Percentiles rank a stretch among this genome's conserved stretches.
These are phyloP conservation scores for Dione vanillae DNA, from an alignment of 2,888 invertebrate species.

Conservation along the genomic window DNA sequence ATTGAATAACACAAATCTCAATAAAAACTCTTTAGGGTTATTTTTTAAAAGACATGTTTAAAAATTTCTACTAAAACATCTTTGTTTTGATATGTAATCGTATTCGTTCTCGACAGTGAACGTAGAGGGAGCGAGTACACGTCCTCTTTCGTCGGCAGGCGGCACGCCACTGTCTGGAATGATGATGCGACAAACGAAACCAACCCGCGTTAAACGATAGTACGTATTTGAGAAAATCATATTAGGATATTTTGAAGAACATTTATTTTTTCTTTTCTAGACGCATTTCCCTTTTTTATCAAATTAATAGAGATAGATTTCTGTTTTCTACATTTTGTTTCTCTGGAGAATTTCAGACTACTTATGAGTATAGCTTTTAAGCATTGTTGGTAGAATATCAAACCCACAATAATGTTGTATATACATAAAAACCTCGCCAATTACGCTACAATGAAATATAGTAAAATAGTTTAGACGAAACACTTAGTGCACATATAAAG, in stretches of 20 bases:
- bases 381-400: no score
- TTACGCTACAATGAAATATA: neutral
- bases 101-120: slow-evolving; percentile 65
- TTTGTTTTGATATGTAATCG: slow-evolving; percentile 57
- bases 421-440: no score
- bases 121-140: slow-evolving; percentile 53
- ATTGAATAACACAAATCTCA: neutral
- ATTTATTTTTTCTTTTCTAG: neutral
- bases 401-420: neutral
- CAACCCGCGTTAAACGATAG: slow-evolving; percentile 27
- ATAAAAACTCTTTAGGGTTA: neutral
- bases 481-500: slow-evolving; percentile 1
- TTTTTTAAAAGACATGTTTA: neutral
- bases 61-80: slow-evolving; percentile 8
- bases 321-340: no score
- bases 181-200: slow-evolving; percentile 35
- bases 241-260: neutral
- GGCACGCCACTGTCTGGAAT: slow-evolving; percentile 65
- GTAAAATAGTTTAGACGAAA: neutral
- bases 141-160: slow-evolving; percentile 64
- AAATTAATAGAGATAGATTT: neutral
- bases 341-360: no score
- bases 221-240: slow-evolving; percentile 31
- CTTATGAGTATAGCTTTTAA: no score
- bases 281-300: neutral